These are phyloP conservation scores for Agrenia bidenticulata DNA, from an alignment of 2,888 invertebrate genomes.

Conservation along the genomic window DNA sequence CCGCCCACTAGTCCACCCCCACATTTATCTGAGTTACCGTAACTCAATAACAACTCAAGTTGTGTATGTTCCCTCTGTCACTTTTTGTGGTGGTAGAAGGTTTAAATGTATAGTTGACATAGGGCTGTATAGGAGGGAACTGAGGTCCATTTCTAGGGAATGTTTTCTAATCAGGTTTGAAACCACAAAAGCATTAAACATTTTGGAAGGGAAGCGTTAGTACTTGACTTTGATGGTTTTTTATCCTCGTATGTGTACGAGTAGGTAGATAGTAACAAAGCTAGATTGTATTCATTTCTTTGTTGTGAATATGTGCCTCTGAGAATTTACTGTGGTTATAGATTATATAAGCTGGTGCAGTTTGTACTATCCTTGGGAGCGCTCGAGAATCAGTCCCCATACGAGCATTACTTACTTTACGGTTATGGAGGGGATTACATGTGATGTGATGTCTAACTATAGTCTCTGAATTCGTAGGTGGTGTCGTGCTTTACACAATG, in stretches of 20 bases:
- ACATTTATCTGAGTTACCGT: too few species aligned
- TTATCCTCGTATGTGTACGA: background rate
- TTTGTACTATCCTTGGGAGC: background rate
- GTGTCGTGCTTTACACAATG: constrained; percentile 43
- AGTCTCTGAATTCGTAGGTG: constrained; percentile 33
- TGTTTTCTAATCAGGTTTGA: constrained; percentile 13
- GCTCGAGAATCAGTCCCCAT: constrained; percentile 14
- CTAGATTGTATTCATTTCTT: constrained; percentile 6
- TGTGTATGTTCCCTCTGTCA: too few species aligned
- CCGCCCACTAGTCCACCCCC: too few species aligned
- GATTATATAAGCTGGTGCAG: background rate
- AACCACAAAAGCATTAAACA: background rate
- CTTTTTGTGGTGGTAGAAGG: too few species aligned
- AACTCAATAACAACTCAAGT: too few species aligned
- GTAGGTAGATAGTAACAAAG: background rate
- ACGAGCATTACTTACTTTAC: constrained; percentile 24
- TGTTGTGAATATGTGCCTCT: constrained; percentile 3
- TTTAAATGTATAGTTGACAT: too few species aligned
- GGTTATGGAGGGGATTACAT: constrained; percentile 22
- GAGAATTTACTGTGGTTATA: too few species aligned
- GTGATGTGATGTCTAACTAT: too few species aligned
- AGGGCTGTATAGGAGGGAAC: background rate
- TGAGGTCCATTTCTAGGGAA: constrained; percentile 11
- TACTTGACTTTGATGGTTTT: constrained; percentile 18
- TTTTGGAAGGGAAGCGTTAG: background rate